phyloP scores from a whole-genome alignment of 2,797 vertebrate species.

The Karalla daura region DNA sequence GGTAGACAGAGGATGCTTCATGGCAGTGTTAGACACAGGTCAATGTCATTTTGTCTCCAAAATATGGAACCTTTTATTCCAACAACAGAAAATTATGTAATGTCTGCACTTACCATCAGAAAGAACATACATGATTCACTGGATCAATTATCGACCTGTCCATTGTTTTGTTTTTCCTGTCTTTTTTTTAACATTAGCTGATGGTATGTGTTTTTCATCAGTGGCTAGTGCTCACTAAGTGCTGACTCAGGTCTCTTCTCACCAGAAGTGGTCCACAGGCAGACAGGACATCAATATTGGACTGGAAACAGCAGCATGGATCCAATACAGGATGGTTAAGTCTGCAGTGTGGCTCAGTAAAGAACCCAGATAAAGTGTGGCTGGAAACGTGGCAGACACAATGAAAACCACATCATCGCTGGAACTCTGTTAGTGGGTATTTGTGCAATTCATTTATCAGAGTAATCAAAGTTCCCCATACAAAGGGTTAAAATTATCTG shows the following conservation, averaged over 20 bases:
- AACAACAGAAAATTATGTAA: not conserved
- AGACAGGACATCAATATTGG: conserved; percentile 77
- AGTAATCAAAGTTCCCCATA: not conserved
- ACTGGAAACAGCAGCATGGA: conserved; percentile 73
- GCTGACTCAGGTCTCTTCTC: conserved; percentile 75
- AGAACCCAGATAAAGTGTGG: conserved; percentile 26
- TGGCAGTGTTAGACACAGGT: not conserved
- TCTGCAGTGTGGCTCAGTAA: conserved; percentile 53
- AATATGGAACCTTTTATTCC: not conserved
- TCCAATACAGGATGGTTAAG: conserved; percentile 50
- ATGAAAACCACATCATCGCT: not conserved
- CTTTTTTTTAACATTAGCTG: conserved; percentile 40
- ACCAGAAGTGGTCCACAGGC: conserved; percentile 65
- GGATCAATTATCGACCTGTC: conserved; percentile 6
- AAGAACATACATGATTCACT: not conserved
- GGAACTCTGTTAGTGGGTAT: not conserved
- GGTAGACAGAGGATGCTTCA: no score
- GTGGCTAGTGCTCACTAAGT: conserved; percentile 51
- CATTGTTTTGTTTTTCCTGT: conserved; percentile 3
- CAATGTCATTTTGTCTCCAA: not conserved
- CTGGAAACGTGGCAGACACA: conserved; percentile 8
- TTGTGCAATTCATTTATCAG: not conserved
- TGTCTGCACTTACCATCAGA: not conserved
- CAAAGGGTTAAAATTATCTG: not conserved
- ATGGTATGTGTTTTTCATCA: conserved; percentile 60